Percentiles rank a stretch among this genome's conserved stretches.
Conservation (phyloP, 2,888 invertebrate genomes). For the Rotaria magnacalcarata region DNA sequence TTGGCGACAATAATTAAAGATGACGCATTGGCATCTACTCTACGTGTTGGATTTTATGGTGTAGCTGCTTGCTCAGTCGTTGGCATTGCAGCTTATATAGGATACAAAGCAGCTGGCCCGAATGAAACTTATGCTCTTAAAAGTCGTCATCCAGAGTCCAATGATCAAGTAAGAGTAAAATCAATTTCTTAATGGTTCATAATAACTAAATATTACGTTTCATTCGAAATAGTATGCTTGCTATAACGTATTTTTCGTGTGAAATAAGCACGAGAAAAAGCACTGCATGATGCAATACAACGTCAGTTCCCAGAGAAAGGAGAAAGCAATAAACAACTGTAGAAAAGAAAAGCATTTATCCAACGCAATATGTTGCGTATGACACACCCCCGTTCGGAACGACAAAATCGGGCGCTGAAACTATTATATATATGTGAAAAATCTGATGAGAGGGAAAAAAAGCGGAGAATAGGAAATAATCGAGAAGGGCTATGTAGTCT, state of each 20-base stretch:
- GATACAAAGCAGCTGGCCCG: neutral
- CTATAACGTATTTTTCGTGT: too few species aligned
- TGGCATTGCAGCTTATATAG: neutral
- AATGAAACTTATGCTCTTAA: neutral
- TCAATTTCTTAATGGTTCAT: too few species aligned
- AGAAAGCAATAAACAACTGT: neutral
- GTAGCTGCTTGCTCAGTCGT: neutral
- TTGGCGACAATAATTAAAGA: neutral
- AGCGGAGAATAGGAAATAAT: neutral
- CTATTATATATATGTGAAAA: neutral
- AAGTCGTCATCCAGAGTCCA: neutral
- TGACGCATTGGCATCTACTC: neutral
- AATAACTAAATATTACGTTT: too few species aligned
- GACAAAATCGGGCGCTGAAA: neutral
- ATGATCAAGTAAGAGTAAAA: neutral
- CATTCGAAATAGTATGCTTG: too few species aligned
- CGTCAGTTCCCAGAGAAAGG: neutral
- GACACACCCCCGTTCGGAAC: slow-evolving; percentile 26
- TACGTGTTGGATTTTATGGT: neutral
- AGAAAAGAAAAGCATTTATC: neutral
- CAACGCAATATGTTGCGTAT: neutral
- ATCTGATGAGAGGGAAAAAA: neutral
- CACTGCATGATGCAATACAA: neutral
- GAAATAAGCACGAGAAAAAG: neutral
- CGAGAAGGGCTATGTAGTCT: neutral